phyloP scores from a whole-genome alignment of 2,113 vertebrate genomes.

The Gymnarchus niloticus region DNA sequence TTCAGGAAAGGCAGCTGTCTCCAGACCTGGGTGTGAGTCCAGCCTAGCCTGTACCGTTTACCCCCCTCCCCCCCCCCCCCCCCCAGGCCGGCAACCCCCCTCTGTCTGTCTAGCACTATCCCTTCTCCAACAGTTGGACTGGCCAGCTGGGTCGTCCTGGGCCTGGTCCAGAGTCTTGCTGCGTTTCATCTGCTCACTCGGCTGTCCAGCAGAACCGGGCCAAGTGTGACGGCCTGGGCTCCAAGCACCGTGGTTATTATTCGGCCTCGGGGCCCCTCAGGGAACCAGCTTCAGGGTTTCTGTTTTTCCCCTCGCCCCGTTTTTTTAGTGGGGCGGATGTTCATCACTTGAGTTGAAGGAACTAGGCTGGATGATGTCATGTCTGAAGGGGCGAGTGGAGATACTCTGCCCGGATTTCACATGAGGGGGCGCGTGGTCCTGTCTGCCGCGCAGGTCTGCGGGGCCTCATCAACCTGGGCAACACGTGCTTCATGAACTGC shows the following conservation, averaged over 20 bases:
- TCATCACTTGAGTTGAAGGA: background rate
- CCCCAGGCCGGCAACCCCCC: background rate
- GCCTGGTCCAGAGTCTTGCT: background rate
- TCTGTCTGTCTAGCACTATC: background rate
- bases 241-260: background rate
- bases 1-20: no score
- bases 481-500: slow-evolving; percentile 91
- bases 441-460: slow-evolving; percentile 63
- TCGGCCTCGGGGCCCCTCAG: background rate
- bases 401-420: no score
- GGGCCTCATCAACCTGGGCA: slow-evolving; percentile 82
- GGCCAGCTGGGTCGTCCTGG: background rate
- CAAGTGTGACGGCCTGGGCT: background rate
- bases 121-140: background rate
- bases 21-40: background rate
- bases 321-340: background rate
- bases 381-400: no score
- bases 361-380: background rate
- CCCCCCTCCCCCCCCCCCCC: background rate
- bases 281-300: background rate
- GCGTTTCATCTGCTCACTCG: background rate
- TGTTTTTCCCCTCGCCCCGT: no score
- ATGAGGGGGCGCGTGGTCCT: no score
- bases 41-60: slow-evolving; percentile 19
- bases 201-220: background rate